These are phyloP conservation scores for Sceliomorpha sp. DNA, from an alignment of 2,888 invertebrate genomes.

Conservation along the genomic window DNA sequence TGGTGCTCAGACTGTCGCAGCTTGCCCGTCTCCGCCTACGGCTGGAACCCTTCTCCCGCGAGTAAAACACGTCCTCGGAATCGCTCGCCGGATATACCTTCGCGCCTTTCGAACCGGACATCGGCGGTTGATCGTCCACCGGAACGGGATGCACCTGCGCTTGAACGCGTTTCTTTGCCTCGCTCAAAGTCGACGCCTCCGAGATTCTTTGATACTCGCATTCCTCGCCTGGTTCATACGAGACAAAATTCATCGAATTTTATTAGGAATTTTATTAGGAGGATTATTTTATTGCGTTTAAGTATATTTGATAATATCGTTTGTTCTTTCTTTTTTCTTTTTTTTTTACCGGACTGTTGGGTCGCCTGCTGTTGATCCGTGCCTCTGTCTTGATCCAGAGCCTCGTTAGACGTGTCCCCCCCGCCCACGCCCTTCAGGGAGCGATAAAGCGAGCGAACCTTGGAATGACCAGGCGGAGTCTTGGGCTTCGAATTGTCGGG, in stretches of 20 bases:
- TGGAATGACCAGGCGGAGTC: conserved; percentile 74
- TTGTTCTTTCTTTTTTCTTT: no score
- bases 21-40: conserved; percentile 79
- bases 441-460: conserved; percentile 76
- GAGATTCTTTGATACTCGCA: conserved; percentile 83
- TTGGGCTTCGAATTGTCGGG: conserved; percentile 75
- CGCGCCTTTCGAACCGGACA: conserved; percentile 62
- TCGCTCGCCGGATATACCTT: conserved; percentile 83
- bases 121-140: conserved; percentile 60
- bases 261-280: no score
- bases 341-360: conserved; percentile 57
- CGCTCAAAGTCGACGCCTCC: conserved; percentile 80
- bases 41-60: conserved; percentile 63
- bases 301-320: no score
- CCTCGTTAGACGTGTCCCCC: conserved; percentile 66
- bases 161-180: conserved; percentile 81
- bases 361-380: conserved; percentile 73
- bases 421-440: conserved; percentile 68
- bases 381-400: conserved; percentile 70
- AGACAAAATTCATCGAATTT: no score
- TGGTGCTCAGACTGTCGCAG: conserved; percentile 83
- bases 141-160: conserved; percentile 81
- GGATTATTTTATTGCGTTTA: no score
- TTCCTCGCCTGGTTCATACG: conserved; percentile 78
- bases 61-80: conserved; percentile 83